These are phyloP conservation scores for Zaprionus nigranus DNA, from an alignment of 1,140 invertebrate genomes.

Conservation along the genomic window DNA sequence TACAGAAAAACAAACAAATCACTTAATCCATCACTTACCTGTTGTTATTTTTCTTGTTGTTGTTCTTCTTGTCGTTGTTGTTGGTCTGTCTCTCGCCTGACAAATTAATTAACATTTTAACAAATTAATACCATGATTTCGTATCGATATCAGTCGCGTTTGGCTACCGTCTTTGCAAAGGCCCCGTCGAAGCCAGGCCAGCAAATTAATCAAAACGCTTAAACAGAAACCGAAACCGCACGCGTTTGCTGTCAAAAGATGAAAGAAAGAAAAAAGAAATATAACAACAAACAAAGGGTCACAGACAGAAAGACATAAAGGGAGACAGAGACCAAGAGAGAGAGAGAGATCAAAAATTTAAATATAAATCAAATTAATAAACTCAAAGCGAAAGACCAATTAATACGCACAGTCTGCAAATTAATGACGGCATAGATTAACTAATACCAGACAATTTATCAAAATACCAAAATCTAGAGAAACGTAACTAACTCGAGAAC, in stretches of 20 bases:
- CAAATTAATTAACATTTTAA: conserved; percentile 77
- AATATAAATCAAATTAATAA: conserved; percentile 62
- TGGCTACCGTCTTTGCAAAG: conserved; percentile 58
- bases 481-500: neutral
- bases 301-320: neutral
- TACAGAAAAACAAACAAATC: neutral
- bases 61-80: conserved; percentile 28
- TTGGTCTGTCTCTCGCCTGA: conserved; percentile 53
- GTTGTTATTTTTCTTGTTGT: conserved; percentile 16
- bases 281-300: conserved; percentile 25
- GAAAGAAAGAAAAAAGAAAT: conserved; percentile 20
- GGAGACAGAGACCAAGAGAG: neutral
- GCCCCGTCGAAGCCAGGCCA: conserved; percentile 6
- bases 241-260: conserved; percentile 69
- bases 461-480: conserved; percentile 25
- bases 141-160: conserved; percentile 55
- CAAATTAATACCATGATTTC: conserved; percentile 63
- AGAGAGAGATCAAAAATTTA: conserved; percentile 48
- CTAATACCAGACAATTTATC: conserved; percentile 71
- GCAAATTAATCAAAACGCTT: conserved; percentile 70
- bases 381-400: conserved; percentile 53
- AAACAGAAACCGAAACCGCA: conserved; percentile 48
- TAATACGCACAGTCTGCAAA: conserved; percentile 69
- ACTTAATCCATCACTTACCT: conserved; percentile 7
- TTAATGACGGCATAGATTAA: conserved; percentile 74